These are phyloP conservation scores for Poecilia velifera DNA, from an alignment of 2,797 vertebrate genomes.

Conservation along the genomic window DNA sequence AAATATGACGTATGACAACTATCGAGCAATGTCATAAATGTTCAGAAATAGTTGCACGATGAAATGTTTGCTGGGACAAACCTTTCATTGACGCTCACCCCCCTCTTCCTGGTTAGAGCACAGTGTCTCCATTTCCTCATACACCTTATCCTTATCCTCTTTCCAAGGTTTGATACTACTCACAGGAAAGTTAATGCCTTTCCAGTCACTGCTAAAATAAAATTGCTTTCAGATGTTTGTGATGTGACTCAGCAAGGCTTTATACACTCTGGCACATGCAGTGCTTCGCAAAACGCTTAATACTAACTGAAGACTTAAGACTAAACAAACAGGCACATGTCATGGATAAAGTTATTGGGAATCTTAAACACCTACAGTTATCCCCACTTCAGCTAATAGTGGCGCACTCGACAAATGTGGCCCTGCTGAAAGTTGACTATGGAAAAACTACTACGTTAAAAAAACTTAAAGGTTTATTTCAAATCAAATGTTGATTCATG, in stretches of 20 bases:
- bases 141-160: not conserved
- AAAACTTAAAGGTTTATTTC: not conserved
- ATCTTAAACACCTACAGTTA: not conserved
- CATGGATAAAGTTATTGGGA: not conserved
- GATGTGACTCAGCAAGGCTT: not conserved
- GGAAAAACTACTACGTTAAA: not conserved
- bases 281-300: not conserved
- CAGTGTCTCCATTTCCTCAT: not conserved
- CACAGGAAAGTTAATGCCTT: not conserved
- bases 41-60: not conserved
- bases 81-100: not conserved
- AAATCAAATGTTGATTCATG: not conserved
- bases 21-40: not conserved
- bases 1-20: not conserved
- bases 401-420: not conserved
- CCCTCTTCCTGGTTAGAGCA: not conserved
- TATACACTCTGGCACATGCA: not conserved
- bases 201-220: not conserved
- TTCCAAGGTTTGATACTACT: not conserved
- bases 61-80: not conserved
- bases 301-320: not conserved
- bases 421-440: not conserved
- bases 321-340: not conserved
- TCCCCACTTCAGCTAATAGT: not conserved
- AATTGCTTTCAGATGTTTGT: not conserved